Evolutionary conservation across 2,113 vertebrate genomes (phyloP).

Genomic region (Caloenas nicobarica): DNA sequence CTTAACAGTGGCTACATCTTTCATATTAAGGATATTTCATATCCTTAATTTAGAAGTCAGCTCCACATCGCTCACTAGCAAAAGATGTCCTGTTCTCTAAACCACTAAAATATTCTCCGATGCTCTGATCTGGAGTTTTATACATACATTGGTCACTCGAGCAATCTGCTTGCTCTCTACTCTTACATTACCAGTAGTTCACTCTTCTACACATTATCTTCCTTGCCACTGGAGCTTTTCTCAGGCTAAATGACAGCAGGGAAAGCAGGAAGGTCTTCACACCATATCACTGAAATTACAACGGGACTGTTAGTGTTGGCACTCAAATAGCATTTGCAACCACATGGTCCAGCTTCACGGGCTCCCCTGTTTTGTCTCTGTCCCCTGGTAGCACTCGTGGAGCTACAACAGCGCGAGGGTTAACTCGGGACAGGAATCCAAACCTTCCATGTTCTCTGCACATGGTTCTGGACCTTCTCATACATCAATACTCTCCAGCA

Average conservation of each 20-base stretch:
- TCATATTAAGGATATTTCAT: not conserved
- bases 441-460: not conserved
- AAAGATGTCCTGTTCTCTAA: not conserved
- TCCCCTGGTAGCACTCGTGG: not conserved
- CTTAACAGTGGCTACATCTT: not conserved
- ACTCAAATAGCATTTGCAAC: not conserved
- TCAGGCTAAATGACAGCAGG: not conserved
- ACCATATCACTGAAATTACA: accelerated
- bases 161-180: not conserved
- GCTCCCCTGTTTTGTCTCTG: not conserved
- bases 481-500: not conserved
- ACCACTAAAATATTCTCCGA: not conserved
- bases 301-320: not conserved
- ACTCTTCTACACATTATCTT: not conserved
- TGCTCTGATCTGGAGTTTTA: not conserved
- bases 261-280: not conserved
- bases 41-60: not conserved
- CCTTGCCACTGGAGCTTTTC: not conserved
- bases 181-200: not conserved
- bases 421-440: not conserved
- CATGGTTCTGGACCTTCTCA: not conserved
- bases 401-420: not conserved
- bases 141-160: not conserved
- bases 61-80: not conserved
- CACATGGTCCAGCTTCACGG: not conserved